Base-by-base conservation (phyloP, 2,113 vertebrate species). In the Gallinago jamesoni region DNA sequence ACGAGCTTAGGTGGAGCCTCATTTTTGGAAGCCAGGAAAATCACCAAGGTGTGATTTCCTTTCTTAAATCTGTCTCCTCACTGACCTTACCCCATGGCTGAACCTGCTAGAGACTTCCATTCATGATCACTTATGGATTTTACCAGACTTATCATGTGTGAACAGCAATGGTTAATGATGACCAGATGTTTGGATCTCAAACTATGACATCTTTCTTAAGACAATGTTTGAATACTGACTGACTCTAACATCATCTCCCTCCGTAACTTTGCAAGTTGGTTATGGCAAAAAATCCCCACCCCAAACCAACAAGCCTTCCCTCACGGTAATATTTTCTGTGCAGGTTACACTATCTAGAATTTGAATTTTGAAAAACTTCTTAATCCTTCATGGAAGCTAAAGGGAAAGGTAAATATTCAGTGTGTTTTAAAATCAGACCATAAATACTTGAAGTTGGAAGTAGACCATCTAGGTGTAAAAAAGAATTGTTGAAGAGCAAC, bases 121-220 rank as follows among this genome's bases (percentile, higher is more conserved):
- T 74, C 72, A 60, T 28, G 70, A 77, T 33, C 59, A 63, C 19
- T 85, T 84, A 15, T 2, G 41, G 4, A 52, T 78, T 94, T 95
- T 86, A 47, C 67, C 88, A 92, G 87, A 92, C 20, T 72, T 86
- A 92, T 86, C 79, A 67, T 68, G 55, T 86, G 79, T 88, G 88
- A 94, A 78, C 18, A 84, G 60, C 0, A 0, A 74, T n/a, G 33
- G 31, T 81, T 96, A 96, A 96, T 78, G 72, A 72, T 64, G 85
- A 91, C 79, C 94, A 96, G 90, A 95, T 96, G 94, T 88, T 76
- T 93, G 68, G 16, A 81, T 92, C 39, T 81, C 52, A 90, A 77
- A 73, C 43, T 86, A 33, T 72, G 56, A 87, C 47, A 82, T 68
- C 73, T 90, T 92, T 94, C 60, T 89, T 72, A 64, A 87, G 83